Percentiles rank a stretch among this genome's conserved stretches.
phyloP scores from a whole-genome alignment of 2,888 invertebrate genomes.

The Pediacus dermestoides region DNA sequence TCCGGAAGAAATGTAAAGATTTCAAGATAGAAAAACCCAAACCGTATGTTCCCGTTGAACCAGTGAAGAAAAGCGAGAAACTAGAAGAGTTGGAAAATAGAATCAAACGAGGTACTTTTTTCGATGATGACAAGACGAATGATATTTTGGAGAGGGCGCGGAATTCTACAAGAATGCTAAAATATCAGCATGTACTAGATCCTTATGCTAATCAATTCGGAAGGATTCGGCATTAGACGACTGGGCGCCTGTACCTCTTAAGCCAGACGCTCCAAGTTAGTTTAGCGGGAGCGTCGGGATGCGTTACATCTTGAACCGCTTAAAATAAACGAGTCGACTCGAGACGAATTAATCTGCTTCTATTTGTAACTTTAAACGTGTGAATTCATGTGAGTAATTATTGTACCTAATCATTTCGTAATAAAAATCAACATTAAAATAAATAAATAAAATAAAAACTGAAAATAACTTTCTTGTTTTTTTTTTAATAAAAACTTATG shows the following conservation, averaged over 20 bases:
- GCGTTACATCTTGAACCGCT: constrained; percentile 23
- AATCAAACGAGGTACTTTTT: constrained; percentile 45
- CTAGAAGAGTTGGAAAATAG: constrained; percentile 44
- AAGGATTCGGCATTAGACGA: constrained; percentile 32
- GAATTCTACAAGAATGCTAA: constrained; percentile 38
- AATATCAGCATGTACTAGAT: constrained; percentile 37
- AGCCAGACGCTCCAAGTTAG: constrained; percentile 25
- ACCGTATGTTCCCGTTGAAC: constrained; percentile 42
- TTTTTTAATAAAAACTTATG: constrained; percentile 1
- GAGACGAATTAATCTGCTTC: constrained; percentile 23
- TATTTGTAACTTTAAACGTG: constrained; percentile 1
- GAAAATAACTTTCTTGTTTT: too few relatives aligned
- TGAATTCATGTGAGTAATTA: constrained; percentile 4
- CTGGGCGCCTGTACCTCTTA: constrained; percentile 13
- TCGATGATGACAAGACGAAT: constrained; percentile 45
- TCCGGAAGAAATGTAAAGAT: constrained; percentile 42
- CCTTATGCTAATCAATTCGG: constrained; percentile 35
- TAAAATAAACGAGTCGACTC: constrained; percentile 24
- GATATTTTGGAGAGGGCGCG: constrained; percentile 45
- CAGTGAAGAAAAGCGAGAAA: constrained; percentile 45
- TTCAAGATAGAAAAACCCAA: constrained; percentile 42
- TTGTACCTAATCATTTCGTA: constrained; percentile 2
- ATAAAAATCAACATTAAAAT: not conserved
- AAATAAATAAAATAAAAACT: not conserved
- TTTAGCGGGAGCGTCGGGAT: constrained; percentile 28